These are phyloP conservation scores for Dipus sagitta DNA, from an alignment of 2,797 vertebrate genomes.

Conservation along the genomic window DNA sequence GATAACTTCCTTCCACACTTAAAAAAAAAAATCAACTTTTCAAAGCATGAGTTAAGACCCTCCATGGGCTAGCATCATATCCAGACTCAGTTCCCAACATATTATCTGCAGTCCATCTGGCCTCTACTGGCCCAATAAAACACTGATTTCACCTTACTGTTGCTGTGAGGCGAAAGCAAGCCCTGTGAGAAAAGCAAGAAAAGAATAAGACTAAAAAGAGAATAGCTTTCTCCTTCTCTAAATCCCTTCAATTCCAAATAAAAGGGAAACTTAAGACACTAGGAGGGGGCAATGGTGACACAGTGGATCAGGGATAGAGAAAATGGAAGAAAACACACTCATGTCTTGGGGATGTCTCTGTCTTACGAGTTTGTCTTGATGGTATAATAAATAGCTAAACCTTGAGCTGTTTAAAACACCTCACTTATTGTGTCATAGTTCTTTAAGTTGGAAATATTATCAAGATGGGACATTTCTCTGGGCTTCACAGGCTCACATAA, in stretches of 20 bases:
- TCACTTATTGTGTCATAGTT: not conserved
- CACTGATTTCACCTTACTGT: not conserved
- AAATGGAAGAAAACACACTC: not conserved
- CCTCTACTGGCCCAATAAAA: not conserved
- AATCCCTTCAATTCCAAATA: not conserved
- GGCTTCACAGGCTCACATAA: not conserved
- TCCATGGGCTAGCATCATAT: not conserved
- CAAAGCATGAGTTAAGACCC: not conserved
- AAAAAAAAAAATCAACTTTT: not conserved
- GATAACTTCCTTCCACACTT: not conserved
- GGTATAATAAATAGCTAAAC: not conserved
- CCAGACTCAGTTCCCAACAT: not conserved
- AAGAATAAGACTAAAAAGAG: not conserved
- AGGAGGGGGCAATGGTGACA: not conserved
- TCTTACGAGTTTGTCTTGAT: not conserved
- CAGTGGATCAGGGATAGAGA: not conserved
- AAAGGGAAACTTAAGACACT: not conserved
- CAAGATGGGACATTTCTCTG: not conserved
- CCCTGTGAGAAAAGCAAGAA: not conserved
- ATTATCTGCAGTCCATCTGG: not conserved
- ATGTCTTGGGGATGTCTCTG: not conserved
- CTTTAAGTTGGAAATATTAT: not conserved
- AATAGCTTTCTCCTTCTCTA: not conserved
- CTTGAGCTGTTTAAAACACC: not conserved
- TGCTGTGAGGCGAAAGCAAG: not conserved